Evolutionary conservation across 2,113 vertebrate species (phyloP), one percentile per base, ranked within the genome.

Genomic region (Columba livia): DNA sequence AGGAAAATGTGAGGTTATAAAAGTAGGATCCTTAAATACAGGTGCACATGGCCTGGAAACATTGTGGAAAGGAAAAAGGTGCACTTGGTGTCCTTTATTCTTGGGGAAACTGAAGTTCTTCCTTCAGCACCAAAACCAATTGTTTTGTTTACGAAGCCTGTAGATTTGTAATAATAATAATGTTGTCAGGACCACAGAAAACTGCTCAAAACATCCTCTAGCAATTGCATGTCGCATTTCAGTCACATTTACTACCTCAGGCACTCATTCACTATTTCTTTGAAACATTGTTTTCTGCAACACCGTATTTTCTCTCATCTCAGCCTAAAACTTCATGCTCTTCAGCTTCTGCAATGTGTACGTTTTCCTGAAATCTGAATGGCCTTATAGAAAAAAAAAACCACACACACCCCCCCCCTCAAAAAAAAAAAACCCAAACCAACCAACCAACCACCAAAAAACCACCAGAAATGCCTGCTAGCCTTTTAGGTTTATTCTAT

Each of bases 241-340:
- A 80, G 51, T 78, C 10, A 3, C n/a, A 21, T 79, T 73, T 83
- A 40, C 23, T 77, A 18, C 18, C 26, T 16, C 23, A 48, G 15
- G 44, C 18, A 61, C 44, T 47, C 73, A 51, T 28, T 93, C 10
- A 28, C 13, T 53, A 24, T 65, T 82, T 23, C 53, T 61, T 8
- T 21, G 66, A 86, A 72, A 34, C 4, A 28, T 24, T 15, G 38
- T 53, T 75, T 61, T 44, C 51, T 25, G 23, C 40, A 54, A 12
- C 53, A 53, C 11, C 1, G 0, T 32, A 19, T 57, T 77, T 72
- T 5, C 0, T 1, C 19, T n/a, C 10, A 20, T 54, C 31, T 79
- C 42, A 73, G 8, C 38, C n/a, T 67, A n/a, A 84, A 95, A 54
- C 12, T 14, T 47, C 60, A 31, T 2, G 4, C 3, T 21, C 24